phyloP scores from a whole-genome alignment of 1,140 invertebrate genomes.

The Medauroidea extradentata region DNA sequence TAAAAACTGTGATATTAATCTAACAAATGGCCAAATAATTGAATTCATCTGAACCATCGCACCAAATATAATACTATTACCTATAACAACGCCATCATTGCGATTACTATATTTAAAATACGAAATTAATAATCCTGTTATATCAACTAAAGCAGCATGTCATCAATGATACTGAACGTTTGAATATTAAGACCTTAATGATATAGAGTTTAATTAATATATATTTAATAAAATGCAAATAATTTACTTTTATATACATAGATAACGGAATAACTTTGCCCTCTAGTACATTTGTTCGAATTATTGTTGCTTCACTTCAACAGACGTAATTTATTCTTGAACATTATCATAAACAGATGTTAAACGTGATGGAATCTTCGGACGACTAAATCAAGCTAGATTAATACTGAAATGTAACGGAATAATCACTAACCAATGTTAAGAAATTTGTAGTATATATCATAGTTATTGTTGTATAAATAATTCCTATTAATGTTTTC shows the following conservation, averaged over 20 bases:
- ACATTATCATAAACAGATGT: slow-evolving; percentile 55
- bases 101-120: too few species aligned
- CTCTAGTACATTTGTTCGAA: slow-evolving; percentile 50
- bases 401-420: slow-evolving; percentile 53
- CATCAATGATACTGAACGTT: too few species aligned
- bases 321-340: slow-evolving; percentile 67
- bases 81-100: too few species aligned
- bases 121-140: too few species aligned
- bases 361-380: slow-evolving; percentile 61
- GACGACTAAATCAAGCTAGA: slow-evolving; percentile 59
- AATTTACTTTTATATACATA: slow-evolving; percentile 58
- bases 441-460: slow-evolving; percentile 72
- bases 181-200: slow-evolving; percentile 57
- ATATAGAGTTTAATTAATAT: slow-evolving; percentile 57
- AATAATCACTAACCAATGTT: slow-evolving; percentile 66
- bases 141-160: too few species aligned
- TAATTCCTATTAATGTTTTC: background rate
- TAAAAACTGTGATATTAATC: too few species aligned
- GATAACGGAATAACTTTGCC: slow-evolving; percentile 57
- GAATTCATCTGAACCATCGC: too few species aligned
- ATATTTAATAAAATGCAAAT: slow-evolving; percentile 47
- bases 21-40: too few species aligned
- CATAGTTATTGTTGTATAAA: slow-evolving; percentile 66
- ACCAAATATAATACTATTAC: too few species aligned
- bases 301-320: slow-evolving; percentile 53